Percentiles rank a stretch among this genome's conserved stretches.
These are phyloP conservation scores for Dunckerocampus dactyliophorus DNA, from an alignment of 2,113 vertebrate species.

Conservation along the genomic window DNA sequence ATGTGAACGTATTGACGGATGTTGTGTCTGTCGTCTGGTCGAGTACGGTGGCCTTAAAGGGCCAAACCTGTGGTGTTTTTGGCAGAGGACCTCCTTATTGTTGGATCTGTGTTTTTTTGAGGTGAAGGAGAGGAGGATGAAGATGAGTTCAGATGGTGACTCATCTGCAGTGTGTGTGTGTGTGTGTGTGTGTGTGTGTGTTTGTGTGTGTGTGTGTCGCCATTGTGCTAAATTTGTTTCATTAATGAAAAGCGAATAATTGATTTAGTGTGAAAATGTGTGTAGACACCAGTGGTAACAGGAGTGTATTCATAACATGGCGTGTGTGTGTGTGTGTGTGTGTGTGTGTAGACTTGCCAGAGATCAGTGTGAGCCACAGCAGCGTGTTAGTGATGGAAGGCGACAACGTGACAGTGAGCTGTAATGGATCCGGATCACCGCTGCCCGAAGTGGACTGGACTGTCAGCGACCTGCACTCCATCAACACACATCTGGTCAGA, in stretches of 20 bases:
- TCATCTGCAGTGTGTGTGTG: slow-evolving; percentile 33
- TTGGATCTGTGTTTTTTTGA: neutral
- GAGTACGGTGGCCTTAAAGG: too few relatives aligned
- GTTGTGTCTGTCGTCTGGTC: too few relatives aligned
- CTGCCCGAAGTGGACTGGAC: slow-evolving; percentile 97
- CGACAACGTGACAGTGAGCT: slow-evolving; percentile 89
- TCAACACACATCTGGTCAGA: slow-evolving; percentile 93
- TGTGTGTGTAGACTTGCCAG: slow-evolving; percentile 80
- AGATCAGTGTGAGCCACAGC: slow-evolving; percentile 93
- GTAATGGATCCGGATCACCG: slow-evolving; percentile 88
- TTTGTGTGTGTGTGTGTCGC: slow-evolving; percentile 8
- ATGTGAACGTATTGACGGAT: too few relatives aligned
- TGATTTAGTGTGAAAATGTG: slow-evolving; percentile 40
- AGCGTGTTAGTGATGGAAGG: slow-evolving; percentile 89
- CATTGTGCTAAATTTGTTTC: slow-evolving; percentile 35
- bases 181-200: too few relatives aligned
- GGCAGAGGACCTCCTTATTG: too few relatives aligned
- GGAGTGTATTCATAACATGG: slow-evolving; percentile 1
- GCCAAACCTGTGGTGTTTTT: too few relatives aligned
- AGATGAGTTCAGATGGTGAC: slow-evolving; percentile 32
- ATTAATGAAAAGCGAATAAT: slow-evolving; percentile 50
- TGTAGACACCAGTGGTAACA: slow-evolving; percentile 23
- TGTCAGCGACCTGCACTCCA: slow-evolving; percentile 86
- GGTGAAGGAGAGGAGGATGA: slow-evolving; percentile 3
- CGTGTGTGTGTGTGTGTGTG: slow-evolving; percentile 10